Conservation (phyloP, 2,113 vertebrate species). For the Misgurnus anguillicaudatus region DNA sequence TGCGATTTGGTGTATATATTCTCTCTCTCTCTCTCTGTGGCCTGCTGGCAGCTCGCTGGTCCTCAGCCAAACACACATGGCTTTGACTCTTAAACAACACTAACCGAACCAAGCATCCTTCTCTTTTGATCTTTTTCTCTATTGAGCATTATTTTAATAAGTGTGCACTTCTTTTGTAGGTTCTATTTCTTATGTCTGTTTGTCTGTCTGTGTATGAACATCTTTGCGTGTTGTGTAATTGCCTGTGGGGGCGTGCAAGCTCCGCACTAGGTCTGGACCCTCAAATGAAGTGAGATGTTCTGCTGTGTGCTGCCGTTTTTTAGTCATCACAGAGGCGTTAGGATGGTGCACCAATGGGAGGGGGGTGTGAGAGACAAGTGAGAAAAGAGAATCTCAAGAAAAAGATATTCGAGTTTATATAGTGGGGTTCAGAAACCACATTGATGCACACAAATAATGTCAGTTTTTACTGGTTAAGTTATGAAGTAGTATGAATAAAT, state of each 20-base stretch:
- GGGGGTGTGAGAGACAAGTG: conserved; percentile 23
- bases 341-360: conserved; percentile 23
- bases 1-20: conserved; percentile 54
- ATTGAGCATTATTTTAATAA: neutral
- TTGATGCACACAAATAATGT: neutral
- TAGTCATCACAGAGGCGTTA: conserved; percentile 50
- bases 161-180: neutral
- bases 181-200: too few relatives aligned
- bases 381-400: neutral
- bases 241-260: conserved; percentile 48
- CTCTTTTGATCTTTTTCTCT: neutral
- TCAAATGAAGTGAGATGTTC: conserved; percentile 50
- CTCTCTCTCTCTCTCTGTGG: conserved; percentile 53
- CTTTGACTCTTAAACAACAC: conserved; percentile 58
- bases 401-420: neutral
- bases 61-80: conserved; percentile 53
- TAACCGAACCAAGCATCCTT: neutral
- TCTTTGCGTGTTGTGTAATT: conserved; percentile 51
- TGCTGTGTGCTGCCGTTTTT: conserved; percentile 39
- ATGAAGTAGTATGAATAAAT: too few relatives aligned
- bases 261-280: conserved; percentile 41
- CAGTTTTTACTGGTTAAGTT: too few relatives aligned
- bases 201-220: conserved; percentile 14
- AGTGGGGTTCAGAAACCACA: neutral
- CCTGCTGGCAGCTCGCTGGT: conserved; percentile 56